Evolutionary conservation across 1,140 invertebrate species (phyloP).

Genomic region (Charaxes varanes): DNA sequence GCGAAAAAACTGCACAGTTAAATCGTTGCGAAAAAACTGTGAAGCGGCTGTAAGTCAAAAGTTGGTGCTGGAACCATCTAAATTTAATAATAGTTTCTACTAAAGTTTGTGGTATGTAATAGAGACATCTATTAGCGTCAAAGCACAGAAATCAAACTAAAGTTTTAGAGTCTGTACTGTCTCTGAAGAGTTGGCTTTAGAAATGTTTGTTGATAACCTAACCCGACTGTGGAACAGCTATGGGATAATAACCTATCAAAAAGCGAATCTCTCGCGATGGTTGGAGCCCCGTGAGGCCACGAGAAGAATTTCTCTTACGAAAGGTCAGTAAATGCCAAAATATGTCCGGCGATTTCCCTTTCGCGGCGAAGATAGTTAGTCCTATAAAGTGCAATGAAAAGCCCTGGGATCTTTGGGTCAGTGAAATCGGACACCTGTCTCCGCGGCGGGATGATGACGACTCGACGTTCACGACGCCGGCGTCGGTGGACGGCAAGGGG

Average conservation of each 20-base stretch:
- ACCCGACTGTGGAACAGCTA: conserved; percentile 43
- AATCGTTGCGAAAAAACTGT: too few relatives aligned
- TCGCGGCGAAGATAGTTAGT: conserved; percentile 54
- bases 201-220: too few relatives aligned
- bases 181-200: too few relatives aligned
- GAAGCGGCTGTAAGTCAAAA: too few relatives aligned
- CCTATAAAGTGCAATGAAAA: conserved; percentile 69
- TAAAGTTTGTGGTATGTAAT: too few relatives aligned
- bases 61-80: too few relatives aligned
- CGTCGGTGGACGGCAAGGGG: conserved; percentile 43
- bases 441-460: conserved; percentile 54
- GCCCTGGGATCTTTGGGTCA: conserved; percentile 71
- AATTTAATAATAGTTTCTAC: too few relatives aligned
- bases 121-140: too few relatives aligned
- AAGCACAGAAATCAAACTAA: too few relatives aligned
- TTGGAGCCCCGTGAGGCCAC: conserved; percentile 47
- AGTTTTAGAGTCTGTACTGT: too few relatives aligned
- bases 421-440: conserved; percentile 64
- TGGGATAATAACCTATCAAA: conserved; percentile 73
- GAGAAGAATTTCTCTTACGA: conserved; percentile 32
- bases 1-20: too few relatives aligned
- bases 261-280: conserved; percentile 52
- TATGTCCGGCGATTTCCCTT: conserved; percentile 63
- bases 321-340: conserved; percentile 39
- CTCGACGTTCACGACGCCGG: conserved; percentile 33